These are phyloP conservation scores for Sussaba pulchella DNA, from an alignment of 2,888 invertebrate genomes.

Conservation along the genomic window DNA sequence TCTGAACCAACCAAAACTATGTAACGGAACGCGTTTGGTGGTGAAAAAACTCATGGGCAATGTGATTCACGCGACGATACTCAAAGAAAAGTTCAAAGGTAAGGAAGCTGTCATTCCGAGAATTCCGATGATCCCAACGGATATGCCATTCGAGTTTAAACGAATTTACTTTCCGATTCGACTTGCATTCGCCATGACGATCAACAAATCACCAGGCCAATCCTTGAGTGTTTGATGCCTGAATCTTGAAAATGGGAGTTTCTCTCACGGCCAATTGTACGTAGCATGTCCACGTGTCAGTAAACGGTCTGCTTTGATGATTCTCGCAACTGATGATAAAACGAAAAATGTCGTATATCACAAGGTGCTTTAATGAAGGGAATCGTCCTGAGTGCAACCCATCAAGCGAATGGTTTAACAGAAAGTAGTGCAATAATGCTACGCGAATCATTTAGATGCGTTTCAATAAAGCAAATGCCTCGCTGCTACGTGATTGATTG, in stretches of 20 bases:
- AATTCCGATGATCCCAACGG: background rate
- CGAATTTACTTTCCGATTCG: background rate
- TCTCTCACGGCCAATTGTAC: conserved; percentile 77
- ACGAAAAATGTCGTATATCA: conserved; percentile 52
- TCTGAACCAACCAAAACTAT: no score
- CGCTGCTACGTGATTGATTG: no score
- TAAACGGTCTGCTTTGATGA: conserved; percentile 53
- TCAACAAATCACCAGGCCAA: conserved; percentile 81
- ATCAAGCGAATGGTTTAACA: no score
- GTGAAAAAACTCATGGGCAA: background rate
- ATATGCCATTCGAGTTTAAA: background rate
- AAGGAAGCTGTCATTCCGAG: background rate
- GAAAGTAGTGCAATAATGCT: no score
- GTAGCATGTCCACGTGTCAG: conserved; percentile 57
- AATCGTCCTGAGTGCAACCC: no score
- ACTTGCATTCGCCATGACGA: conserved; percentile 70
- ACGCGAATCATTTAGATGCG: no score
- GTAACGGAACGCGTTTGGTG: no score
- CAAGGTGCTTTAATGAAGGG: conserved; percentile 21
- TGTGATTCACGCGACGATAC: background rate
- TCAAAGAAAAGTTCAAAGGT: background rate
- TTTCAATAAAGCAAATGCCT: no score
- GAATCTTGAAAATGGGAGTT: conserved; percentile 76
- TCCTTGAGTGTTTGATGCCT: conserved; percentile 76
- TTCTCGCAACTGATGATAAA: conserved; percentile 31